Conservation (phyloP, 2,113 vertebrate species). For the Poeciliopsis prolifica region DNA sequence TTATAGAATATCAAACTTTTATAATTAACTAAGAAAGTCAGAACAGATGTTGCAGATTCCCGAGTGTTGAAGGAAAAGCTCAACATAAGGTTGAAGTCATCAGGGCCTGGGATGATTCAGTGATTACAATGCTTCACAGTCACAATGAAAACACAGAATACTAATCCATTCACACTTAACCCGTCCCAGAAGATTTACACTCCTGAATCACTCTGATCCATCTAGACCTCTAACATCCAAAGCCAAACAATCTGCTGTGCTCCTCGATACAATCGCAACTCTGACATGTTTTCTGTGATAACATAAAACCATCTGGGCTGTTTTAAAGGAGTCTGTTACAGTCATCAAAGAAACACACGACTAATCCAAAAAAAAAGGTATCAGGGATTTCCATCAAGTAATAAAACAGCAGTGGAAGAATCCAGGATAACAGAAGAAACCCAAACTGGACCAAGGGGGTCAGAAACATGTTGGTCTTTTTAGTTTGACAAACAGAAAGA, state of each 20-base stretch:
- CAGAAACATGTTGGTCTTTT: too few species aligned
- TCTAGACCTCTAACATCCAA: background rate
- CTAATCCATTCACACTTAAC: background rate
- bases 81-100: constrained; percentile 1
- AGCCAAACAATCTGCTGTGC: background rate
- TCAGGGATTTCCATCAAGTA: too few species aligned
- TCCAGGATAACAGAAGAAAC: too few species aligned
- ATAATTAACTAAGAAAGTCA: constrained; percentile 38
- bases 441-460: too few species aligned
- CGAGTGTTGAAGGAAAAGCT: background rate
- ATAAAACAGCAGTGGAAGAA: too few species aligned
- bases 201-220: background rate
- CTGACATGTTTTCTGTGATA: background rate
- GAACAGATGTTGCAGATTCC: constrained; percentile 41
- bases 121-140: background rate
- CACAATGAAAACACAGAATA: background rate
- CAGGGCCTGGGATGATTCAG: background rate
- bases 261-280: background rate
- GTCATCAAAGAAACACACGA: too few species aligned
- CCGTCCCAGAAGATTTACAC: background rate
- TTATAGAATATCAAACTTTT: constrained; percentile 40
- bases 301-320: background rate
- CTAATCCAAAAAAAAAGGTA: too few species aligned
- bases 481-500: too few species aligned
- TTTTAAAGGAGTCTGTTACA: too few species aligned